These are phyloP conservation scores for Ancistrus triradiatus DNA, from an alignment of 2,113 vertebrate genomes.

Conservation along the genomic window DNA sequence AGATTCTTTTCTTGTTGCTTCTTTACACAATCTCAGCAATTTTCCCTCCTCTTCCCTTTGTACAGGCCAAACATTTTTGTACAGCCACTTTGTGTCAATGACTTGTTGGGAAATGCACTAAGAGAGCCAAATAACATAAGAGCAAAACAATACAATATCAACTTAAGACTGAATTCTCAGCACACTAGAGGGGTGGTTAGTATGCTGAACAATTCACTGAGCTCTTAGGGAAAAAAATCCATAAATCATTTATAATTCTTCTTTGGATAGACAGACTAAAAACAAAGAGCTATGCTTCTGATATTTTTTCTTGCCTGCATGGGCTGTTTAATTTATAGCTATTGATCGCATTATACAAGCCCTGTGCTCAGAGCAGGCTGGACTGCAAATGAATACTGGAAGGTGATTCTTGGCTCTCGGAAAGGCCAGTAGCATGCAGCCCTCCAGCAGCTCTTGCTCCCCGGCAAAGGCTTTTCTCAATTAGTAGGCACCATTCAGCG, in stretches of 20 bases:
- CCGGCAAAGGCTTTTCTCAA: slow-evolving; percentile 11
- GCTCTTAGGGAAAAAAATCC: slow-evolving; percentile 22
- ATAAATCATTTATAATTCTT: slow-evolving; percentile 38
- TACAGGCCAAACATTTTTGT: background rate
- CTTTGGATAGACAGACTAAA: slow-evolving; percentile 18
- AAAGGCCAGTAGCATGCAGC: slow-evolving; percentile 15
- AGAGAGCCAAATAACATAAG: too few relatives aligned
- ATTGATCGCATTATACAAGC: slow-evolving; percentile 41
- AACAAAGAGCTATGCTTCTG: slow-evolving; percentile 29
- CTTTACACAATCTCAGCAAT: too few relatives aligned
- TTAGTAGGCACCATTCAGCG: slow-evolving; percentile 22
- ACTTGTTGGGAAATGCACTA: background rate
- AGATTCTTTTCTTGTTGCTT: too few relatives aligned
- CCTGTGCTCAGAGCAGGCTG: slow-evolving; percentile 27
- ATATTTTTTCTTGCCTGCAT: slow-evolving; percentile 29
- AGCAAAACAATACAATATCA: background rate
- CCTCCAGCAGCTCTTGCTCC: slow-evolving; percentile 25
- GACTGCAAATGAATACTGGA: slow-evolving; percentile 44
- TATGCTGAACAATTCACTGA: slow-evolving; percentile 7
- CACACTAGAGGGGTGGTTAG: slow-evolving; percentile 21
- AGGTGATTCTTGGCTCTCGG: slow-evolving; percentile 7
- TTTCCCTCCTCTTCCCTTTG: background rate
- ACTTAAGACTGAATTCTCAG: slow-evolving; percentile 20
- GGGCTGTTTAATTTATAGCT: slow-evolving; percentile 32
- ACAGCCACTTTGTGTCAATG: background rate